A percentile compares a stretch with the other conserved stretches of the same genome.
phyloP scores from a whole-genome alignment of 2,888 invertebrate genomes.

The Drosophila subsilvestris region DNA sequence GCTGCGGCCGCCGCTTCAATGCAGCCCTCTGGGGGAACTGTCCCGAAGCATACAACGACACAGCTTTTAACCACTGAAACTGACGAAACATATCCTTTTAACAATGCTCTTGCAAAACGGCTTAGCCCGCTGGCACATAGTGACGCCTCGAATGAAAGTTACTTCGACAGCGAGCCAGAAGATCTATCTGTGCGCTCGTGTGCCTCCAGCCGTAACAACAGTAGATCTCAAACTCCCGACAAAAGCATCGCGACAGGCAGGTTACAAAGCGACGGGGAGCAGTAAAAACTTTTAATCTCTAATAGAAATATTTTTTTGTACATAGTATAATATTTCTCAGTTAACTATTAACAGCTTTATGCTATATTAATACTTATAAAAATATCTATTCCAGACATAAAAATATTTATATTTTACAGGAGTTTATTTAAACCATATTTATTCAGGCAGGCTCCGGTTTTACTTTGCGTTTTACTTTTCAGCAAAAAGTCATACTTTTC shows the following conservation, averaged over 20 bases:
- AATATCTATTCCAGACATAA: not conserved
- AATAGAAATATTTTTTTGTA: slow-evolving; percentile 28
- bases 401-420: not conserved
- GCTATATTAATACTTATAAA: slow-evolving; percentile 20
- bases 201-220: slow-evolving; percentile 70
- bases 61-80: slow-evolving; percentile 1
- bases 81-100: slow-evolving; percentile 47
- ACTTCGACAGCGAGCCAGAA: slow-evolving; percentile 82
- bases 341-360: slow-evolving; percentile 31
- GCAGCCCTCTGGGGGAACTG: slow-evolving; percentile 50
- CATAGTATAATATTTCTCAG: slow-evolving; percentile 36
- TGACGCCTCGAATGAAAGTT: slow-evolving; percentile 77
- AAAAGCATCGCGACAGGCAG: slow-evolving; percentile 64
- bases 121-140: slow-evolving; percentile 63
- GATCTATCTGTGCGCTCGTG: slow-evolving; percentile 81
- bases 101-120: slow-evolving; percentile 85
- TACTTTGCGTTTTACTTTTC: no score
- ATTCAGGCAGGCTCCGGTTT: no score
- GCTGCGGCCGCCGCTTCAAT: slow-evolving; percentile 77
- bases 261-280: slow-evolving; percentile 67
- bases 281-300: slow-evolving; percentile 46
- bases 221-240: slow-evolving; percentile 75
- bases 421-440: slow-evolving; percentile 36
- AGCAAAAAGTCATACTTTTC: no score
- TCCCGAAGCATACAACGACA: slow-evolving; percentile 16